Percentiles rank a stretch among this genome's conserved stretches.
These are phyloP conservation scores for Chloropsis hardwickii DNA, from an alignment of 2,113 vertebrate species.

Conservation along the genomic window DNA sequence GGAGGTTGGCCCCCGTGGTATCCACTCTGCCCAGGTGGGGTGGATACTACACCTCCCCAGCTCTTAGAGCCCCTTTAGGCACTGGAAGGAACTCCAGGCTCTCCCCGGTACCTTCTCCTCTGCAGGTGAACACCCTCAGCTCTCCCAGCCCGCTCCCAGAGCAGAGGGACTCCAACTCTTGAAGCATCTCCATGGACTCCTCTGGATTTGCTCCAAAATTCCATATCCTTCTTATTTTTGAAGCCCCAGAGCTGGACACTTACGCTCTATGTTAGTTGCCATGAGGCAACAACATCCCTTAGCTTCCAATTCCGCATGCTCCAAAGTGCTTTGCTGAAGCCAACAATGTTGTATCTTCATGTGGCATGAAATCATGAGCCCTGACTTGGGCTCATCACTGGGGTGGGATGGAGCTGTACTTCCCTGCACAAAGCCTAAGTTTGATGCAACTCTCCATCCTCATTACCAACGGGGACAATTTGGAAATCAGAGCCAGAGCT, in stretches of 20 bases:
- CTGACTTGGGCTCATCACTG: background rate
- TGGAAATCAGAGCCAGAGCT: background rate
- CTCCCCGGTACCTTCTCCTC: background rate
- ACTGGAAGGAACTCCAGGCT: background rate
- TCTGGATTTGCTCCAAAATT: background rate
- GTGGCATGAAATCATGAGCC: background rate
- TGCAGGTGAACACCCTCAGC: background rate
- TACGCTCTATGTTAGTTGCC: background rate
- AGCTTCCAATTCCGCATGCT: background rate
- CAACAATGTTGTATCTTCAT: background rate
- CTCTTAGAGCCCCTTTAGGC: background rate
- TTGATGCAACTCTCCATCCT: background rate
- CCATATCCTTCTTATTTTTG: background rate
- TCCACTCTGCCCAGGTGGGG: too few species aligned
- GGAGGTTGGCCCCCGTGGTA: too few species aligned
- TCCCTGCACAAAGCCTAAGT: background rate
- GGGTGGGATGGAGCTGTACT: background rate
- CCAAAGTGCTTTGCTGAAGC: background rate
- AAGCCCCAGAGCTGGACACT: background rate
- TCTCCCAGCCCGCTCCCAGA: background rate
- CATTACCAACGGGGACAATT: background rate
- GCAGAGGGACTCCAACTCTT: too few species aligned
- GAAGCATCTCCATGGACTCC: background rate
- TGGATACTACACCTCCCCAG: too few species aligned
- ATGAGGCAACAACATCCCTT: rapidly evolving